Conservation (phyloP, 2,113 vertebrate species). For the Promerops cafer region DNA sequence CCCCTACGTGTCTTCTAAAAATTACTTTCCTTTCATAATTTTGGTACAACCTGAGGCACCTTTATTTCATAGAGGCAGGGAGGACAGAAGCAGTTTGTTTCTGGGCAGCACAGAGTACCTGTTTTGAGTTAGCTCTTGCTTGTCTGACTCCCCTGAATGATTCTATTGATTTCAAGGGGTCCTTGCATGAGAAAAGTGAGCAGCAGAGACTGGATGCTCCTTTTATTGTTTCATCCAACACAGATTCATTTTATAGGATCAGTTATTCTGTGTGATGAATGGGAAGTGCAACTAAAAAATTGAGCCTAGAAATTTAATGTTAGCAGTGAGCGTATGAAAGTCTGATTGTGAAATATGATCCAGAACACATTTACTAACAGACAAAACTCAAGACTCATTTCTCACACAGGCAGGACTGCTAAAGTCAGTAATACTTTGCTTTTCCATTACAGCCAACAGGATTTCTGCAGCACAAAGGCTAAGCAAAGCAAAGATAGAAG, state of each 20-base stretch:
- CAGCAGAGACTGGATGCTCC: slow-evolving; percentile 46
- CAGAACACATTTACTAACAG: slow-evolving; percentile 50
- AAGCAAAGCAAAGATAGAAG: background rate
- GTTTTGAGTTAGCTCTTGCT: slow-evolving; percentile 54
- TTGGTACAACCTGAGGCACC: background rate
- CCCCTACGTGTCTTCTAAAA: background rate
- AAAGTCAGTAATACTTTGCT: slow-evolving; percentile 47
- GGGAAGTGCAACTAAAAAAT: slow-evolving; percentile 58
- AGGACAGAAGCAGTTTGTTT: slow-evolving; percentile 54
- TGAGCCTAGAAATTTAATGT: slow-evolving; percentile 32
- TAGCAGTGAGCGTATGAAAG: slow-evolving; percentile 2
- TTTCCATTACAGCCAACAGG: slow-evolving; percentile 17
- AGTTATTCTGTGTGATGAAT: slow-evolving; percentile 57
- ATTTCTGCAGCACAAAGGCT: slow-evolving; percentile 37
- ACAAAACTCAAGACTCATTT: slow-evolving; percentile 51
- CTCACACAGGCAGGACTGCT: slow-evolving; percentile 48
- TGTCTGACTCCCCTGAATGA: slow-evolving; percentile 52
- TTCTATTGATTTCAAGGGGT: slow-evolving; percentile 61
- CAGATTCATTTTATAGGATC: slow-evolving; percentile 53
- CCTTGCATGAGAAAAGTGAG: slow-evolving; percentile 48
- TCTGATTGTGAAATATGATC: slow-evolving; percentile 62
- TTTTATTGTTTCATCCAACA: slow-evolving; percentile 57
- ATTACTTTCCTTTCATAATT: background rate
- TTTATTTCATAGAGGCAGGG: slow-evolving; percentile 4
- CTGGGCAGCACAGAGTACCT: slow-evolving; percentile 26